Conservation (phyloP, 2,797 vertebrate species). For the Hyperoplus immaculatus region DNA sequence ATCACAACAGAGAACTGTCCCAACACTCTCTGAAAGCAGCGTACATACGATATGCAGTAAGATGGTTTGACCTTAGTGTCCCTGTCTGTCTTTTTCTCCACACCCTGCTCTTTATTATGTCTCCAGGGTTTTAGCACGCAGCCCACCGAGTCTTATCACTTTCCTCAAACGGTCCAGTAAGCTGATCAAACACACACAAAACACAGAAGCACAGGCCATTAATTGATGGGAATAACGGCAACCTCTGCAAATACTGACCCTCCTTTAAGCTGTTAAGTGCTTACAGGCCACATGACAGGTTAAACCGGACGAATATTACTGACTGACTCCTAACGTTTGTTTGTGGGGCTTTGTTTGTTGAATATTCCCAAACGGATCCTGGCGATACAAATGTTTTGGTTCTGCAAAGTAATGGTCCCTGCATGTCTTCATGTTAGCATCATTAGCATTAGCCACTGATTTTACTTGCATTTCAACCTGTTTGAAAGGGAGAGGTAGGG, state of each 20-base stretch:
- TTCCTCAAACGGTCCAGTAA: constrained; percentile 51
- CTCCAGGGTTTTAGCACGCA: constrained; percentile 42
- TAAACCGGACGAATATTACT: constrained; percentile 35
- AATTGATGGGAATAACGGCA: constrained; percentile 37
- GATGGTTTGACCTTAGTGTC: neutral
- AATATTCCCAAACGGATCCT: neutral
- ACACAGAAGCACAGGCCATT: constrained; percentile 22
- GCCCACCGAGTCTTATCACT: constrained; percentile 33
- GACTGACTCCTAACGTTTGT: neutral
- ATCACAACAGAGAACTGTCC: neutral
- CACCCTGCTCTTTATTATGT: neutral
- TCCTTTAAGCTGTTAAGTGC: constrained; percentile 28
- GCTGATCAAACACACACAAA: constrained; percentile 54
- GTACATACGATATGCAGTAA: neutral
- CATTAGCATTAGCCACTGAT: neutral
- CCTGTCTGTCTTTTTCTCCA: neutral
- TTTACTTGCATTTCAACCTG: neutral
- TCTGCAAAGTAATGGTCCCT: neutral
- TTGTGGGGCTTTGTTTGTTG: neutral
- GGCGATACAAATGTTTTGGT: neutral
- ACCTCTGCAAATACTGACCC: constrained; percentile 44
- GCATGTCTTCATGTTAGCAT: neutral
- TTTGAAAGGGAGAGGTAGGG: neutral
- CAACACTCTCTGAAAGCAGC: neutral
- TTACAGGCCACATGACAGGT: constrained; percentile 18